A percentile compares a stretch with the other conserved stretches of the same genome.
Conservation (phyloP, 2,113 vertebrate species). For the Emydocephalus ijimae region DNA sequence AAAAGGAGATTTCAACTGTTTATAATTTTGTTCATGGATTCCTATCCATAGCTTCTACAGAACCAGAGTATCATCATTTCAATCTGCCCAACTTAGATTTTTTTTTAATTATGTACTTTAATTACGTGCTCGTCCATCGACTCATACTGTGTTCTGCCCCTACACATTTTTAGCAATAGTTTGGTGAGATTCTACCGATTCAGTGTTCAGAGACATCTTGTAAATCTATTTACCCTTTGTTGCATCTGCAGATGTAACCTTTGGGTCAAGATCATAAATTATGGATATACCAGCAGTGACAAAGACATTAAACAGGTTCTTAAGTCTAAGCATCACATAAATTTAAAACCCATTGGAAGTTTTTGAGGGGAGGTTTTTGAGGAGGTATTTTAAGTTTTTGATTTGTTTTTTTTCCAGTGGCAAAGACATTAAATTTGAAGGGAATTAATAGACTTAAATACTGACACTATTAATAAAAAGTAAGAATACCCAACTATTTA, state of each 20-base stretch:
- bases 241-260: neutral
- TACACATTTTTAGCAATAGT: neutral
- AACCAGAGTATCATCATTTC: neutral
- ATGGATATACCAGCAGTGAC: neutral
- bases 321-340: neutral
- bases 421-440: neutral
- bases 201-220: neutral
- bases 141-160: neutral
- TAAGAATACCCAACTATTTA: conserved; percentile 26
- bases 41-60: neutral
- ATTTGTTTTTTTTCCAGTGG: neutral
- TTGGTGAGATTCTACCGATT: neutral
- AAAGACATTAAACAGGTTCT: neutral
- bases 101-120: neutral
- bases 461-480: neutral
- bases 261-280: neutral
- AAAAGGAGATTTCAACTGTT: neutral
- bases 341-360: neutral
- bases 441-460: neutral
- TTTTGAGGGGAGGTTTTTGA: neutral
- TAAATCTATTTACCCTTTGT: neutral
- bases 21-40: neutral
- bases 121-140: neutral
- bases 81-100: neutral
- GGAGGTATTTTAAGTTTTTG: neutral